Base-by-base conservation (phyloP, 2,797 vertebrate genomes). In the Sphaeramia orbicularis region DNA sequence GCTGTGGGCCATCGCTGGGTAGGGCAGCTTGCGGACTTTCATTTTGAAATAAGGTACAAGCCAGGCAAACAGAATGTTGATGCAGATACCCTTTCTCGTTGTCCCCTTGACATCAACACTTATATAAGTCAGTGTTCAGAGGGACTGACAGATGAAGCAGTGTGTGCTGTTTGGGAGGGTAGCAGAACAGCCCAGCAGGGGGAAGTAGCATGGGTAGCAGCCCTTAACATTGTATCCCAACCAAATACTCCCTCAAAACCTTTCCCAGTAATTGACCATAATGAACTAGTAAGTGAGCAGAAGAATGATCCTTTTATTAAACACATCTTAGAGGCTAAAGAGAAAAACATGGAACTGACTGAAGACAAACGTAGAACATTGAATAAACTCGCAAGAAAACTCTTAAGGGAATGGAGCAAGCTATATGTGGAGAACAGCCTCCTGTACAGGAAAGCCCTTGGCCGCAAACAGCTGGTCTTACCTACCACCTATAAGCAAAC, bases 341-440 rank as follows among this genome's bases (percentile, higher is more conserved):
- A 65, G 18, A 43, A 16, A 1, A 18, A 45, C 16, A 27, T 4
- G 3, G 4, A 13, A 18, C 19, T 36, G 7, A 40, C 14, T 7
- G 21, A 57, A 2, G 43, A 30, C 4, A 27, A 2, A 4, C 49
- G n/a, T 10, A 18, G 16, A 2, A 45, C 6, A 3, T 13, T 41
- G 16, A 27, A 13, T 12, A 32, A n/a, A 7, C 45, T 50, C n/a
- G n/a, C n/a, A n/a, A n/a, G n/a, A n/a, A n/a, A n/a, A n/a, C n/a
- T n/a, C n/a, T n/a, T n/a, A n/a, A n/a, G n/a, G n/a, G 10, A 60
- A 47, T 74, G 36, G 72, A 62, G 11, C n/a, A 24, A 15, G 13
- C 12, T 68, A 14, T 7, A 41, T 7, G 12, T 38, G 7, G 8
- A 36, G 10, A 5, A 62, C 35, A 21, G 14, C 0, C 14, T 62